phyloP scores from a whole-genome alignment of 2,113 vertebrate genomes.

The Myotis brandtii region DNA sequence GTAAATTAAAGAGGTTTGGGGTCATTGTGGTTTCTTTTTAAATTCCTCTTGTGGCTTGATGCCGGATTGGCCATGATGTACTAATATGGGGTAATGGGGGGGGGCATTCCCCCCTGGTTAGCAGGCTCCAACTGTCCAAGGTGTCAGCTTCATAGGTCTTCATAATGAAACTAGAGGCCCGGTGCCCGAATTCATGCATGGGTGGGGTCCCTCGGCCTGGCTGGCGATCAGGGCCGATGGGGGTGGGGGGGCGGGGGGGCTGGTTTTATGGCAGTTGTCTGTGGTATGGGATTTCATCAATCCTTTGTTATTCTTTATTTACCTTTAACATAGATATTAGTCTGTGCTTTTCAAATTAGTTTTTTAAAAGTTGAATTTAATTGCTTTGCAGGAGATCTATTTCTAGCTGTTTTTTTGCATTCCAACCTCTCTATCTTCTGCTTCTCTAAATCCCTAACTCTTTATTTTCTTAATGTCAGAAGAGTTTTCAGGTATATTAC shows the following conservation, averaged over 20 bases:
- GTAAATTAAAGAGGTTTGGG: slow-evolving; percentile 63
- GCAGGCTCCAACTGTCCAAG: background rate
- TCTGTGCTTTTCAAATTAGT: background rate
- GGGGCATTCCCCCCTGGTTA: background rate
- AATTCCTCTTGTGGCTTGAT: background rate
- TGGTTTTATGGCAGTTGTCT: background rate
- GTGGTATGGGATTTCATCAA: background rate
- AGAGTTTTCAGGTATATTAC: slow-evolving; percentile 29
- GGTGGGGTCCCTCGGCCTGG: no score
- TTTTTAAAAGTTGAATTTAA: slow-evolving; percentile 20
- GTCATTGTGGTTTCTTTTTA: slow-evolving; percentile 73
- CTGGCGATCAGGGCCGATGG: no score
- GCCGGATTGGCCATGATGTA: background rate
- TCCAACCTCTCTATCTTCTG: background rate
- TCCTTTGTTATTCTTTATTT: background rate
- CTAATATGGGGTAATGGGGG: background rate
- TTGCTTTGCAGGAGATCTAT: background rate
- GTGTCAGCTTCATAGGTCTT: slow-evolving; percentile 67
- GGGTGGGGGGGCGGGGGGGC: accelerated
- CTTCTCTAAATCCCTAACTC: background rate
- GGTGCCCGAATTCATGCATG: no score
- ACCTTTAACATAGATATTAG: background rate
- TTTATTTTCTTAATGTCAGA: slow-evolving; percentile 14
- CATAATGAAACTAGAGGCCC: slow-evolving; percentile 41
- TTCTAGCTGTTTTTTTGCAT: slow-evolving; percentile 28